phyloP scores from a whole-genome alignment of 1,140 invertebrate species.

The Sitophilus oryzae region DNA sequence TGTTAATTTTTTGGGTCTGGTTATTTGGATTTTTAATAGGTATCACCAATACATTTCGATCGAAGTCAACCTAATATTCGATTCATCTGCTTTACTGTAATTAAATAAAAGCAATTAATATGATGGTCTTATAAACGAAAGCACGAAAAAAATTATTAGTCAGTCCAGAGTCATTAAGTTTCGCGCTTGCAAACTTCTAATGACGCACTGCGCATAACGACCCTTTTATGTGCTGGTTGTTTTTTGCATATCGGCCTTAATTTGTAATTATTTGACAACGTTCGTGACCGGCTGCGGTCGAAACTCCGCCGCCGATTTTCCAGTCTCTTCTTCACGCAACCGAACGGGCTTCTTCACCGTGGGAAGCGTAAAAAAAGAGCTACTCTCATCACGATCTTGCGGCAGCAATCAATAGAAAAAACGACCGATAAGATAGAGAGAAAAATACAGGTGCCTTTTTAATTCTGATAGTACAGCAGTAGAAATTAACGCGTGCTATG shows the following conservation, averaged over 20 bases:
- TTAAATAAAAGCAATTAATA: too few relatives aligned
- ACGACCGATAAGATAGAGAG: neutral
- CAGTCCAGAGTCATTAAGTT: neutral
- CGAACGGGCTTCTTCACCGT: slow-evolving; percentile 2
- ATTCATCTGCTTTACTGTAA: too few relatives aligned
- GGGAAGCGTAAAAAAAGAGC: neutral
- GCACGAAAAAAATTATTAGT: neutral
- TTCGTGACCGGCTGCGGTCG: slow-evolving; percentile 7
- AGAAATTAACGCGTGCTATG: too few relatives aligned
- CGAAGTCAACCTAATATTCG: too few relatives aligned
- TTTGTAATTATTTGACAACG: slow-evolving; percentile 7
- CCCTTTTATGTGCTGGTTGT: neutral
- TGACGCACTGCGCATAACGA: neutral
- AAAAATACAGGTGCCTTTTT: too few relatives aligned
- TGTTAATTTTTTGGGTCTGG: too few relatives aligned
- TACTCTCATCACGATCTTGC: neutral
- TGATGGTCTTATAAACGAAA: too few relatives aligned
- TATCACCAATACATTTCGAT: too few relatives aligned
- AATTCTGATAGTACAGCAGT: too few relatives aligned
- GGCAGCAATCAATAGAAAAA: neutral
- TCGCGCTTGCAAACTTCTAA: neutral
- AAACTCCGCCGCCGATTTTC: slow-evolving; percentile 2
- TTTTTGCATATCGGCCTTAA: slow-evolving; percentile 2
- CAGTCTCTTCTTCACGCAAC: slow-evolving; percentile 9
- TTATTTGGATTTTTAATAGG: too few relatives aligned